A percentile compares a stretch with the other conserved stretches of the same genome.
Conservation (phyloP, 2,888 invertebrate genomes). For the Andrena trimmerana region DNA sequence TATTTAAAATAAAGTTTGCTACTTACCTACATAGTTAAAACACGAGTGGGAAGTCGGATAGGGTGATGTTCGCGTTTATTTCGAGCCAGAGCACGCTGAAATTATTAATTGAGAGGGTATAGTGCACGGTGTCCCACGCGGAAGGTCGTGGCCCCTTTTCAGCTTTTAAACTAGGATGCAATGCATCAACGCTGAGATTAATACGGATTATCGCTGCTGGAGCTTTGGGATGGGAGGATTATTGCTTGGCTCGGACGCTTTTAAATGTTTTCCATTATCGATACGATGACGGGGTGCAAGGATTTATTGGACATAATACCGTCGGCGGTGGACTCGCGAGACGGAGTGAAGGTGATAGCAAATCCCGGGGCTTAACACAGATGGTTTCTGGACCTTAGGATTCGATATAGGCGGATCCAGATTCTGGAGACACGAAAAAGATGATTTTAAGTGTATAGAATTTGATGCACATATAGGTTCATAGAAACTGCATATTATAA, state of each 20-base stretch:
- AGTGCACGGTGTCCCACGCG: neutral
- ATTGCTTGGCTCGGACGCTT: neutral
- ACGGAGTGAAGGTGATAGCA: neutral
- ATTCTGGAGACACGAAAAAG: too few relatives aligned
- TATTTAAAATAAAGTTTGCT: too few relatives aligned
- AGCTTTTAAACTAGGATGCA: neutral
- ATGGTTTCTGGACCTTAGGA: neutral
- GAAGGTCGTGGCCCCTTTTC: neutral
- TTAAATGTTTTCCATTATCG: neutral
- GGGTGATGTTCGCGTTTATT: neutral
- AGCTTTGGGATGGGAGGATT: neutral
- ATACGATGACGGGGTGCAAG: neutral
- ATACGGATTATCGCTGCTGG: conserved; percentile 18
- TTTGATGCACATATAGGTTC: too few relatives aligned
- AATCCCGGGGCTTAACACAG: neutral
- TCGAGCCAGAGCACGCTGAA: neutral
- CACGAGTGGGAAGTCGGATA: too few relatives aligned
- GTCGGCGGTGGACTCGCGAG: neutral
- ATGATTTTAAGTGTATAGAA: too few relatives aligned
- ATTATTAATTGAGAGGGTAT: neutral
- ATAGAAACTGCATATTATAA: too few relatives aligned
- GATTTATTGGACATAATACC: neutral
- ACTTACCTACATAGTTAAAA: too few relatives aligned
- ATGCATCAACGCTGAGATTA: conserved; percentile 14
- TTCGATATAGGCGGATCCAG: neutral